Evolutionary conservation across 2,113 vertebrate genomes (phyloP).

Genomic region (Spizaetus ornatus): DNA sequence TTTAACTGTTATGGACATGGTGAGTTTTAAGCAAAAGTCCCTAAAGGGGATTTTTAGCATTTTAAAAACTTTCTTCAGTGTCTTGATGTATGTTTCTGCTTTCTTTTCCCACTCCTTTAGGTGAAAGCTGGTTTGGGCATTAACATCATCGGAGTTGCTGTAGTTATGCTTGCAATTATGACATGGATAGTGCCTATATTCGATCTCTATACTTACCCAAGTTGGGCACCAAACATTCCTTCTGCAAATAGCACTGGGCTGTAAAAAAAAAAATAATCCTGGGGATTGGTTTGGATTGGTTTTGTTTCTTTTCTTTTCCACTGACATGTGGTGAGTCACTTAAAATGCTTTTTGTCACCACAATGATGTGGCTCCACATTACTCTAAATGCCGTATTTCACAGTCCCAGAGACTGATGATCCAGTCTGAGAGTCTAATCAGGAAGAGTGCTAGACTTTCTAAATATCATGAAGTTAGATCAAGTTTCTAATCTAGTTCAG

Average conservation of each 20-base stretch:
- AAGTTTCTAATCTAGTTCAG: conserved; percentile 1
- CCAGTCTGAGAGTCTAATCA: background rate
- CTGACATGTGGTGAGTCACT: background rate
- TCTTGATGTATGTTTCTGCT: background rate
- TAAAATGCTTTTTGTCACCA: background rate
- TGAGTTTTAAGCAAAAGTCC: conserved; percentile 66
- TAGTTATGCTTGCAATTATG: conserved; percentile 81
- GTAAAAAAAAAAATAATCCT: conserved; percentile 13
- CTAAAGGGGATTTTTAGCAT: background rate
- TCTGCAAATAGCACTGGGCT: conserved; percentile 69
- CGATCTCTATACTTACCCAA: conserved; percentile 81
- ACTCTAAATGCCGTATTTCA: background rate
- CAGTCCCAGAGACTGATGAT: background rate
- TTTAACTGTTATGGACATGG: conserved; percentile 85
- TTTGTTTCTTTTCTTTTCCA: background rate
- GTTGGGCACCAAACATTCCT: conserved; percentile 75
- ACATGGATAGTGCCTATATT: conserved; percentile 87
- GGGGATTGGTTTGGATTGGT: background rate
- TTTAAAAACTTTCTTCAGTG: background rate
- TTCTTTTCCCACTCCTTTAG: conserved; percentile 66
- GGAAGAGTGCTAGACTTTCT: background rate
- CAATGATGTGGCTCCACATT: background rate
- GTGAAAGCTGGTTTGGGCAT: conserved; percentile 91
- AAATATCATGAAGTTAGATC: background rate
- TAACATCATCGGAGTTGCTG: conserved; percentile 84